These are phyloP conservation scores for Ophthalmolycus amberensis DNA, from an alignment of 2,113 vertebrate species.

Conservation along the genomic window DNA sequence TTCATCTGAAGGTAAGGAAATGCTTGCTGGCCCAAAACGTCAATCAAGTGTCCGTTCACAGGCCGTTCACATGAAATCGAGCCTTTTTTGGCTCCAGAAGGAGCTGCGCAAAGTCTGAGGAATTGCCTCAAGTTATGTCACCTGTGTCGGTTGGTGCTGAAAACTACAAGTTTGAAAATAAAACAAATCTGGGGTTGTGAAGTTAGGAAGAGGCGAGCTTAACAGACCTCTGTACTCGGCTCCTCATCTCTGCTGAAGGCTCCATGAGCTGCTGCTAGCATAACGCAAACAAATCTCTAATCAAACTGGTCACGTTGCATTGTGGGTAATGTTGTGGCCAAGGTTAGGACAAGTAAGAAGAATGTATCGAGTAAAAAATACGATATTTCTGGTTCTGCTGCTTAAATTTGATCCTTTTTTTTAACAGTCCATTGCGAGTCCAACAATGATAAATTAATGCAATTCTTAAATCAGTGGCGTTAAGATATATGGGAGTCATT, in stretches of 20 bases:
- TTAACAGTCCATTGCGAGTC: too few species aligned
- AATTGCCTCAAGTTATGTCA: not conserved
- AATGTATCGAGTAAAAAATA: not conserved
- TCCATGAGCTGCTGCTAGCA: not conserved
- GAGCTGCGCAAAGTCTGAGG: not conserved
- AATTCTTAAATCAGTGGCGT: not conserved
- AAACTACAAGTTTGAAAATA: not conserved
- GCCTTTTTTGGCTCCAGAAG: not conserved
- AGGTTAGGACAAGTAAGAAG: not conserved
- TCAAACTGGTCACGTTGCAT: not conserved
- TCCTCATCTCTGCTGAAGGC: not conserved
- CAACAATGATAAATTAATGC: not conserved
- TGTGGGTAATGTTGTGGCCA: not conserved
- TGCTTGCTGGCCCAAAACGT: not conserved
- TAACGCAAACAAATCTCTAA: not conserved
- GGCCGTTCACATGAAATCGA: not conserved
- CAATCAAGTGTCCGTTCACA: not conserved
- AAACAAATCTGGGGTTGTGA: not conserved
- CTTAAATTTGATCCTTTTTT: not conserved
- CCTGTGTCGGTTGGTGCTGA: not conserved
- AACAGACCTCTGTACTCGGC: not conserved
- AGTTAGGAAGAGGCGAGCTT: not conserved
- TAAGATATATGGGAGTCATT: not conserved
- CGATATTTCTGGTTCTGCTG: not conserved
- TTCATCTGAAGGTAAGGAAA: not conserved